Evolutionary conservation across 2,888 invertebrate genomes (phyloP).

Genomic region (Chaetogeoica ovagalla): DNA sequence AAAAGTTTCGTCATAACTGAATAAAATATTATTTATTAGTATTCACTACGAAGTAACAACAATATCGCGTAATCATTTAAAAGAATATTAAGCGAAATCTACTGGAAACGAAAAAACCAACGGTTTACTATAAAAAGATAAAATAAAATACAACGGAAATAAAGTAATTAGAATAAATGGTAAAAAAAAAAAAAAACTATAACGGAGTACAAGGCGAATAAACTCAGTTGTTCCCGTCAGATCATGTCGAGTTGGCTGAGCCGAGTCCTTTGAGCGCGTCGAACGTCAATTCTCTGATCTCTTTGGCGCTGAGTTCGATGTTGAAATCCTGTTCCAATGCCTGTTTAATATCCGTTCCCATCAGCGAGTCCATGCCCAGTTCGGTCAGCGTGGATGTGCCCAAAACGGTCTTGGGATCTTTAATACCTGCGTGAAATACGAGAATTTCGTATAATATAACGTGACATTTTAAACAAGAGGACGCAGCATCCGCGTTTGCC

Average conservation of each 20-base stretch:
- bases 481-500: too few species aligned
- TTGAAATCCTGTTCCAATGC: constrained; percentile 87
- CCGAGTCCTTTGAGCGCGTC: constrained; percentile 63
- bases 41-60: not conserved
- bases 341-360: constrained; percentile 95
- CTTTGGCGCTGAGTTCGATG: constrained; percentile 80
- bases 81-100: not conserved
- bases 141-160: too few species aligned
- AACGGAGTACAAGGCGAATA: too few species aligned
- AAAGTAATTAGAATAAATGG: too few species aligned
- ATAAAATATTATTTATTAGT: not conserved
- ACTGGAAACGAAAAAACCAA: too few species aligned
- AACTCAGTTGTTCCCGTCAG: not conserved
- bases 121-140: too few species aligned
- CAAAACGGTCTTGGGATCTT: constrained; percentile 71
- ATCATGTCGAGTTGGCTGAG: constrained; percentile 44
- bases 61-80: not conserved
- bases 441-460: too few species aligned
- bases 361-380: constrained; percentile 94
- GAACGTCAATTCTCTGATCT: constrained; percentile 80
- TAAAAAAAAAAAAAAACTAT: too few species aligned
- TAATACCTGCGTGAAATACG: constrained; percentile 62
- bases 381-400: constrained; percentile 78
- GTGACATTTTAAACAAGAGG: too few species aligned
- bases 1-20: not conserved